Evolutionary conservation across 1,140 invertebrate genomes (phyloP).

Genomic region (Lamellibrachia luymesi): DNA sequence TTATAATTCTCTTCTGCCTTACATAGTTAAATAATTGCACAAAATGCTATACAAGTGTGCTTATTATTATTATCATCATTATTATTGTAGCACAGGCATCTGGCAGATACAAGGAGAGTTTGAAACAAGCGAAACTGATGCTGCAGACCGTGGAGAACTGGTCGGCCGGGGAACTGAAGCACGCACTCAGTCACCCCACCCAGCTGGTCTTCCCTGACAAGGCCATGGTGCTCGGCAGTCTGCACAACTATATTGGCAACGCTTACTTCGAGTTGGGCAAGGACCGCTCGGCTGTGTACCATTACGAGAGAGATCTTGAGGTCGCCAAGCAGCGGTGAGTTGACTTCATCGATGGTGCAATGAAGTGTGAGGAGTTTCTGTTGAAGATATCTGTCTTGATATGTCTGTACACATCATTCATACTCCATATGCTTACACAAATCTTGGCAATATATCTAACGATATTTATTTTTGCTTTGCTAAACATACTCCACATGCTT

Average conservation of each 20-base stretch:
- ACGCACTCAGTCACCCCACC: not conserved
- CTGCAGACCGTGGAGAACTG: conserved; percentile 46
- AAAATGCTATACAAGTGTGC: not conserved
- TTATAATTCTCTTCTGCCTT: not conserved
- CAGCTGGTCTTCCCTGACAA: conserved; percentile 41
- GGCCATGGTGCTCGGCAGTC: conserved; percentile 46
- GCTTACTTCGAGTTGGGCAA: conserved; percentile 53
- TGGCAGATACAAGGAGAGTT: conserved; percentile 46
- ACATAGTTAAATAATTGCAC: not conserved
- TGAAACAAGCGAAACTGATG: conserved; percentile 45
- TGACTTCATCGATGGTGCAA: not conserved
- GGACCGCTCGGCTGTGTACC: conserved; percentile 44
- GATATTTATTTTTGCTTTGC: no score
- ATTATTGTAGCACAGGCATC: conserved; percentile 43
- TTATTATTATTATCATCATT: not conserved
- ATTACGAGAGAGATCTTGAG: conserved; percentile 49
- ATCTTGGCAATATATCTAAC: no score
- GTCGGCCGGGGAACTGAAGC: conserved; percentile 31
- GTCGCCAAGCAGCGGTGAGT: conserved; percentile 49
- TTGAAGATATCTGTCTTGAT: no score
- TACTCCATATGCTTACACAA: no score
- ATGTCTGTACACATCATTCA: no score
- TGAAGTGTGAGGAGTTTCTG: no score
- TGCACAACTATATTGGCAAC: conserved; percentile 56
- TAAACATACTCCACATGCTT: no score